Evolutionary conservation across 2,113 vertebrate genomes (phyloP).

Genomic region (Nanorana parkeri): DNA sequence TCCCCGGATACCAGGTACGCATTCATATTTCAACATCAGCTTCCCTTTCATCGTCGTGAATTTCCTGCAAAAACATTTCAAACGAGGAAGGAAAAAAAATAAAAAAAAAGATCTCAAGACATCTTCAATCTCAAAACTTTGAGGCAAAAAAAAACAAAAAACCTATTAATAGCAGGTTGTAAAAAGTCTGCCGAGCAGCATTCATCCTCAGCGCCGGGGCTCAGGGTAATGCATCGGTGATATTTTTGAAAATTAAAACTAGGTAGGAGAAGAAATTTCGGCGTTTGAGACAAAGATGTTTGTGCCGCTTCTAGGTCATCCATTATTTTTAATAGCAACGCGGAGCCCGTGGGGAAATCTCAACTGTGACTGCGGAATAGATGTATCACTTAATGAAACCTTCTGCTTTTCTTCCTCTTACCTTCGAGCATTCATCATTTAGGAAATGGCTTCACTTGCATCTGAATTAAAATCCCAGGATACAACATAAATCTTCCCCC

Average conservation of each 20-base stretch:
- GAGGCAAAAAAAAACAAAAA: neutral
- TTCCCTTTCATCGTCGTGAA: neutral
- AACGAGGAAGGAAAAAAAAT: neutral
- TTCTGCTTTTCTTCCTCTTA: slow-evolving; percentile 9
- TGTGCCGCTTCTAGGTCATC: slow-evolving; percentile 26
- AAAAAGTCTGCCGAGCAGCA: neutral
- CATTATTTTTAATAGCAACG: slow-evolving; percentile 47
- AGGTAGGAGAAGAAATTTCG: neutral
- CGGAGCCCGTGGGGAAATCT: slow-evolving; percentile 24
- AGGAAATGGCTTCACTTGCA: neutral
- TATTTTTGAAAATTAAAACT: neutral
- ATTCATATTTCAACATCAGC: slow-evolving; percentile 12
- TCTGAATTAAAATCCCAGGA: neutral
- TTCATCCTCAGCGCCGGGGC: neutral
- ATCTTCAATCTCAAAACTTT: neutral
- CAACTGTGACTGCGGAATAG: slow-evolving; percentile 10
- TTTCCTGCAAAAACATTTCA: slow-evolving; percentile 5
- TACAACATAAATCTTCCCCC: neutral
- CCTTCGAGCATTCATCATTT: slow-evolving; percentile 23
- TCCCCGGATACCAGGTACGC: neutral
- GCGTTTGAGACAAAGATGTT: neutral
- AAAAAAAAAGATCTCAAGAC: slow-evolving; percentile 1
- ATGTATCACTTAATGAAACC: slow-evolving; percentile 33
- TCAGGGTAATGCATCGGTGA: neutral
- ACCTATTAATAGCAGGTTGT: neutral